These are phyloP conservation scores for Gonatopus flavifemur DNA, from an alignment of 1,140 invertebrate genomes.

Conservation along the genomic window DNA sequence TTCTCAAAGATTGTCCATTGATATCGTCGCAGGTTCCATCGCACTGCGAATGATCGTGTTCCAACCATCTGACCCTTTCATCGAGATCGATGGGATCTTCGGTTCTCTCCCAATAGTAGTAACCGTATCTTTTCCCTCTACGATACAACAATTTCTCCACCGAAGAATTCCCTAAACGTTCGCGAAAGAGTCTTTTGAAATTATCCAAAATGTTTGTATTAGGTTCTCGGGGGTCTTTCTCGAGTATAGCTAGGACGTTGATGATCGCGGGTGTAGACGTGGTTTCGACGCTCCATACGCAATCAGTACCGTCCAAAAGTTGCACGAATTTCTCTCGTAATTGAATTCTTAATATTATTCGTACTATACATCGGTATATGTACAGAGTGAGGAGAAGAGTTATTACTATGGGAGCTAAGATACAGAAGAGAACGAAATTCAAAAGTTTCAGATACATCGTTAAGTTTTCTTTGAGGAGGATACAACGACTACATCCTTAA, in stretches of 20 bases:
- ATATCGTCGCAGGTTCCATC: slow-evolving; percentile 29
- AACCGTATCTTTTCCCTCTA: slow-evolving; percentile 53
- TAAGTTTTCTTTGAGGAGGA: too few species aligned
- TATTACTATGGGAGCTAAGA: slow-evolving; percentile 10
- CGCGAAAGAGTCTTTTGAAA: slow-evolving; percentile 25
- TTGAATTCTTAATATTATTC: slow-evolving; percentile 17
- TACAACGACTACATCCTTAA: too few species aligned
- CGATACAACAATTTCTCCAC: slow-evolving; percentile 53
- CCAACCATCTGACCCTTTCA: slow-evolving; percentile 47
- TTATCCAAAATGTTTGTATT: slow-evolving; percentile 27
- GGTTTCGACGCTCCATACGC: slow-evolving; percentile 59
- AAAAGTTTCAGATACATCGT: neutral
- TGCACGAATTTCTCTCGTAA: slow-evolving; percentile 43
- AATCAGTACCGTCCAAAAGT: slow-evolving; percentile 57
- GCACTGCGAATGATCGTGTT: slow-evolving; percentile 30
- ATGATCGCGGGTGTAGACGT: slow-evolving; percentile 48
- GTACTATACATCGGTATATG: slow-evolving; percentile 13
- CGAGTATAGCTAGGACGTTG: slow-evolving; percentile 54
- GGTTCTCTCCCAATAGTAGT: slow-evolving; percentile 56
- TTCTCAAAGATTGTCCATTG: slow-evolving; percentile 39
- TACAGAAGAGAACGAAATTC: neutral
- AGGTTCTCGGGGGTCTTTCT: slow-evolving; percentile 31
- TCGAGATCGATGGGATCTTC: slow-evolving; percentile 46
- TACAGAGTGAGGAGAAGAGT: slow-evolving; percentile 6
- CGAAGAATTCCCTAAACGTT: slow-evolving; percentile 21